These are phyloP conservation scores for Chironomus tentans DNA, from an alignment of 2,888 invertebrate species.

Conservation along the genomic window DNA sequence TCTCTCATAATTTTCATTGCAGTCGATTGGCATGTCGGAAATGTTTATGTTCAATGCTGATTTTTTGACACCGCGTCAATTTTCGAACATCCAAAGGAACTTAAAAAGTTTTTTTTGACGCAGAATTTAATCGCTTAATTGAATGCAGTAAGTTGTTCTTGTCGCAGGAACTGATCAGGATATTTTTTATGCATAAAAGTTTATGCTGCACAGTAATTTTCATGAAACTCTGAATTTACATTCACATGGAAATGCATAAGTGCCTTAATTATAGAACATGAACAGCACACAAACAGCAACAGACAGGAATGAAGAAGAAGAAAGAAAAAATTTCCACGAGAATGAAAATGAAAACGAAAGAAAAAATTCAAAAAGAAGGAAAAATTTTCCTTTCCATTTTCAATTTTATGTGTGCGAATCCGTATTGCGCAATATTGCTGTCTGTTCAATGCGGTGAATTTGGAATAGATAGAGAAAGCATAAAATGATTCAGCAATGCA, in stretches of 20 bases:
- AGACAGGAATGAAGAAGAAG: background rate
- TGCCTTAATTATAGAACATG: background rate
- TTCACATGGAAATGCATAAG: background rate
- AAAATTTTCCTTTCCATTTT: background rate
- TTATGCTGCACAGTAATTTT: no score
- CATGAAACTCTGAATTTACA: background rate
- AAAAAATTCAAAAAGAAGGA: no score
- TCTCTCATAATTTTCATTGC: background rate
- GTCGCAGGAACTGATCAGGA: no score
- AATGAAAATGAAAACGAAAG: background rate
- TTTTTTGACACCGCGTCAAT: background rate
- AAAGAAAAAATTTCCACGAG: background rate
- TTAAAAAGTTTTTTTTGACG: background rate
- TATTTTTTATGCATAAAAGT: no score
- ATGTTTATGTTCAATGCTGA: background rate
- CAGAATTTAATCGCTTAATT: background rate
- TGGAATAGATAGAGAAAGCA: background rate
- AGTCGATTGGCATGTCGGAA: constrained; percentile 1
- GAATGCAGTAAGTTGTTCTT: no score
- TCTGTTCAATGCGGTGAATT: background rate
- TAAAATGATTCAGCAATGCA: background rate
- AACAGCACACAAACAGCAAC: background rate
- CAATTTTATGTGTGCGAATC: background rate
- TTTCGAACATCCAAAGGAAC: background rate
- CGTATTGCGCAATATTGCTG: constrained; percentile 4